Evolutionary conservation across 2,888 invertebrate species (phyloP), one percentile per base, ranked within the genome.

Genomic region (Ferrisia virgata): DNA sequence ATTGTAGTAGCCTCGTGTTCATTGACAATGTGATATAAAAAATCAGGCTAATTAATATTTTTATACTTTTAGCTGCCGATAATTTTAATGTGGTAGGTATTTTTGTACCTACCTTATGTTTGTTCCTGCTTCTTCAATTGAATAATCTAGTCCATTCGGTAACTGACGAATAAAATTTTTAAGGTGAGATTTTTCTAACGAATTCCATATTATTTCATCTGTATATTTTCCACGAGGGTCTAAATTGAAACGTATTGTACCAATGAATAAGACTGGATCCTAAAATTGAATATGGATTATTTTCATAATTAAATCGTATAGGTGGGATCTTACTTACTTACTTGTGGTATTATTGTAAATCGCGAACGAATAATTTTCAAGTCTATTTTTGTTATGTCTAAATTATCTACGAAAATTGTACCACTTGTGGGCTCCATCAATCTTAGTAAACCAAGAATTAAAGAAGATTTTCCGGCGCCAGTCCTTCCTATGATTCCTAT

Each of bases 191-290:
- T 95, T 93, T 87, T 96, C 95, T 53, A 99, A 89, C 31, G 96
- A 93, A 82, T 91, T 91, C 98, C 98, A 98, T 79, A 99, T 89
- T 84, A 95, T 94, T 0, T 93, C 93, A 87, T 99, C 98, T 1
- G 91, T 89, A 89, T 94, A 92, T 0, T 89, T 89, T 86, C 92
- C 91, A 89, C 97, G 96, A 2, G 98, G 98, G 90, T 98, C 98
- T 85, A 98, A 91, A 90, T 98, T 98, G 90, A 95, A 92, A 82
- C 98, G 92, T 86, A 98, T 90, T 6, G 94, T 93, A 80, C 98
- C 98, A 31, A 96, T 96, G 90, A 98, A 98, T 85, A 98, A 91
- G 78, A 98, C 96, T 0, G 98, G 98, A 90, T 98, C 98, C 91
- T 98, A 76, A 58, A 64, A 28, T 22, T 8, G 4, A 2, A 2